Conservation (phyloP, 2,888 invertebrate genomes). For the Phortica okadai region DNA sequence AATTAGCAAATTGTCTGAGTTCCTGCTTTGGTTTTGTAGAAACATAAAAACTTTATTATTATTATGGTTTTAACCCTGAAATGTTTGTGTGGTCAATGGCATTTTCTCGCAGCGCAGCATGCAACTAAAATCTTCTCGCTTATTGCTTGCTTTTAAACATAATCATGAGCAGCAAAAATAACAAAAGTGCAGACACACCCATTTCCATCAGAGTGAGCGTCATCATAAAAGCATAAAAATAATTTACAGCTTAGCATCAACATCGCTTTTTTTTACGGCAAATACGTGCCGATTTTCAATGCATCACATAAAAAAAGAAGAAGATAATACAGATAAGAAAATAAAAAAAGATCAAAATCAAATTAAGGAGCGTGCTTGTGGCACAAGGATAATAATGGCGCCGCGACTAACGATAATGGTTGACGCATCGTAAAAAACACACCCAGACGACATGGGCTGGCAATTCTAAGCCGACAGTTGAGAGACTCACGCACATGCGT, state of each 20-base stretch:
- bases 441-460: no score
- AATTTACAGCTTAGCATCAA: background rate
- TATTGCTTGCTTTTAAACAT: no score
- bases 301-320: background rate
- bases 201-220: background rate
- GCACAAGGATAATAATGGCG: background rate
- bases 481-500: no score
- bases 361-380: no score
- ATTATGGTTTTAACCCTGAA: slow-evolving; percentile 13
- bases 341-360: background rate
- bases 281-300: background rate
- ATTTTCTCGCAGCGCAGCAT: background rate
- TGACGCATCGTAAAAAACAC: no score
- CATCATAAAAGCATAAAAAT: background rate
- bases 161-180: no score
- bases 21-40: background rate
- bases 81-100: background rate
- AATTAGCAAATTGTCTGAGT: background rate
- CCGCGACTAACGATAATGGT: no score
- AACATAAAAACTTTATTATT: background rate
- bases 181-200: background rate
- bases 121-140: no score
- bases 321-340: background rate
- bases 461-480: no score
- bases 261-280: background rate